Evolutionary conservation across 2,888 invertebrate genomes (phyloP).

Genomic region (Leptinotarsa haldemani): DNA sequence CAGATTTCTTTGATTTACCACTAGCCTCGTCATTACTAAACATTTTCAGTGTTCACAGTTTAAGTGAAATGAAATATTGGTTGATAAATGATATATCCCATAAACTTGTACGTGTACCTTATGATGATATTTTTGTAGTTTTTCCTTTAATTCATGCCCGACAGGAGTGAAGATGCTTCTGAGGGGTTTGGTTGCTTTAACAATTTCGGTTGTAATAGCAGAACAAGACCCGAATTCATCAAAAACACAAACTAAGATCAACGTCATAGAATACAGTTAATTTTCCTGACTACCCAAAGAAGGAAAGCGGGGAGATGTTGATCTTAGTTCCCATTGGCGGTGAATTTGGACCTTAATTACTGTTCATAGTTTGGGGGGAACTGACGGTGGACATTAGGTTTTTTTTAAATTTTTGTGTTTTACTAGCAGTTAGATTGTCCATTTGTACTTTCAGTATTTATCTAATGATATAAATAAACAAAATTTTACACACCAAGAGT

Average conservation of each 20-base stretch:
- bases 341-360: slow-evolving; percentile 1
- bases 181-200: slow-evolving; percentile 1
- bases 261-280: not conserved
- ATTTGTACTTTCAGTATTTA: slow-evolving; percentile 5
- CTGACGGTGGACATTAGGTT: not conserved
- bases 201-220: not conserved
- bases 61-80: too few relatives aligned
- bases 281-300: not conserved
- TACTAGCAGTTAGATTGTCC: not conserved
- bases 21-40: too few relatives aligned
- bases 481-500: slow-evolving; percentile 2
- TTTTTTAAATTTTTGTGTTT: slow-evolving; percentile 1
- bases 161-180: slow-evolving; percentile 1
- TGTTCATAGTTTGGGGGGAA: not conserved
- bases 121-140: not conserved
- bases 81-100: too few relatives aligned
- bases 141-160: slow-evolving; percentile 2
- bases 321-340: not conserved
- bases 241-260: not conserved
- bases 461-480: not conserved
- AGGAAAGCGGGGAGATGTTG: not conserved
- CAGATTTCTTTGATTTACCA: too few relatives aligned
- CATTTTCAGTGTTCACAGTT: too few relatives aligned
- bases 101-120: not conserved
- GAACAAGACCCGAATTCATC: not conserved